These are phyloP conservation scores for Antheraea assamensis DNA, from an alignment of 2,888 invertebrate genomes.

Conservation along the genomic window DNA sequence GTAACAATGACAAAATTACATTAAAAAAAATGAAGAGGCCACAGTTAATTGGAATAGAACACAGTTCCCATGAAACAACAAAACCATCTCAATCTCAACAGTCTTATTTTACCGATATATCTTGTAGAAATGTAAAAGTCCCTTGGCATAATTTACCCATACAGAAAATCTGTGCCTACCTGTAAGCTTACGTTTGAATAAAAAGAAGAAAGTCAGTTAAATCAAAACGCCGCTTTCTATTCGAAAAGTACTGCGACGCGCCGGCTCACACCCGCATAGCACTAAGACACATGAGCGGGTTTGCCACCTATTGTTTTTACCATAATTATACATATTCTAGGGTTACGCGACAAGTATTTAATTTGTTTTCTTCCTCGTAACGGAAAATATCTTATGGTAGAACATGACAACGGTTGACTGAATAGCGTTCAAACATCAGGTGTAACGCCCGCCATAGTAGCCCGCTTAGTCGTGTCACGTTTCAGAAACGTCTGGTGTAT, in stretches of 20 bases:
- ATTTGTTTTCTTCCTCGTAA: too few relatives aligned
- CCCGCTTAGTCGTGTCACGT: too few relatives aligned
- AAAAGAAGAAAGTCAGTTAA: conserved; percentile 21
- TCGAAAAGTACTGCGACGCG: not conserved
- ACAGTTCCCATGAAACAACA: too few relatives aligned
- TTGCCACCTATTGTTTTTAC: not conserved
- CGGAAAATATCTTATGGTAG: too few relatives aligned
- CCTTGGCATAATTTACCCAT: not conserved
- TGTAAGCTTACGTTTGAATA: not conserved
- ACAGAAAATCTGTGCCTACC: not conserved
- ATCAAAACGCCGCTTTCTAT: conserved; percentile 9
- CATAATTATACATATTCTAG: not conserved
- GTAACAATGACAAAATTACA: too few relatives aligned
- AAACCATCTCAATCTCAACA: not conserved
- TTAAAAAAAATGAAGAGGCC: too few relatives aligned
- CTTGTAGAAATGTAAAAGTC: not conserved
- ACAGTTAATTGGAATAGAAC: too few relatives aligned
- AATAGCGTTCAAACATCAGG: too few relatives aligned
- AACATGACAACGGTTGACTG: too few relatives aligned
- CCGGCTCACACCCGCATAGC: not conserved
- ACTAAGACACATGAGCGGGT: not conserved
- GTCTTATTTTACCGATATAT: not conserved
- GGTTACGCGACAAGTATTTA: not conserved
- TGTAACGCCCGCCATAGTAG: too few relatives aligned
- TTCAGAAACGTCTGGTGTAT: too few relatives aligned